Percentiles rank a stretch among this genome's conserved stretches.
Conservation (phyloP, 2,888 invertebrate genomes). For the Coecobrya sp. region DNA sequence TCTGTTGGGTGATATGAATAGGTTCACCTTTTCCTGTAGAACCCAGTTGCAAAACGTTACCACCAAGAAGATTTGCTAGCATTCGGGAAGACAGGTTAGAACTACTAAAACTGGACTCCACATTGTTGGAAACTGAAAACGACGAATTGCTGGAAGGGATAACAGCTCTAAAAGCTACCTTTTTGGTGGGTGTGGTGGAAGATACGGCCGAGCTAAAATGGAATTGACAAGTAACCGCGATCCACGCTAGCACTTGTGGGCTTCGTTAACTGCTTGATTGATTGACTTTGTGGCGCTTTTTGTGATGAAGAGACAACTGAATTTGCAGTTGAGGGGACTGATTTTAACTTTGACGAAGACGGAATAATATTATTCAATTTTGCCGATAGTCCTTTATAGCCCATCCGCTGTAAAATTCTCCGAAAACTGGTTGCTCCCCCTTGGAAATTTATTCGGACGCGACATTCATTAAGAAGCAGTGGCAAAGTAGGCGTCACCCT, state of each 20-base stretch:
- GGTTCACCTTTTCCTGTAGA: conserved; percentile 62
- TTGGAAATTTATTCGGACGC: conserved; percentile 82
- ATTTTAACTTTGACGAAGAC: conserved; percentile 36
- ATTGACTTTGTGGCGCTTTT: not conserved
- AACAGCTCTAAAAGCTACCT: conserved; percentile 1
- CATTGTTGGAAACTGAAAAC: not conserved
- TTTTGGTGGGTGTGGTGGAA: not conserved
- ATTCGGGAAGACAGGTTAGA: conserved; percentile 26
- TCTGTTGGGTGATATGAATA: conserved; percentile 67
- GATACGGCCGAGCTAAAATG: not conserved
- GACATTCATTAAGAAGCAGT: conserved; percentile 82
- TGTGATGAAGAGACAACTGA: not conserved
- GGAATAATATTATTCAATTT: not conserved
- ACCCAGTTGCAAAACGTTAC: conserved; percentile 50
- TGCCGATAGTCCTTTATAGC: conserved; percentile 81
- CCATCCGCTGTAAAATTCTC: conserved; percentile 85
- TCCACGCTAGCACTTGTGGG: conserved; percentile 28
- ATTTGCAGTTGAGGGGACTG: not conserved
- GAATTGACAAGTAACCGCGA: conserved; percentile 42
- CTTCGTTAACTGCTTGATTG: not conserved
- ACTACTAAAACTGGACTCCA: not conserved
- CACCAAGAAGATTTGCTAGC: conserved; percentile 48
- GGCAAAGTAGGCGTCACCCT: conserved; percentile 85
- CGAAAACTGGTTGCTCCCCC: conserved; percentile 85
- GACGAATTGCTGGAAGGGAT: conserved; percentile 8